Conservation (phyloP, 2,888 invertebrate species). For the Caenorhabditis doughertyi region DNA sequence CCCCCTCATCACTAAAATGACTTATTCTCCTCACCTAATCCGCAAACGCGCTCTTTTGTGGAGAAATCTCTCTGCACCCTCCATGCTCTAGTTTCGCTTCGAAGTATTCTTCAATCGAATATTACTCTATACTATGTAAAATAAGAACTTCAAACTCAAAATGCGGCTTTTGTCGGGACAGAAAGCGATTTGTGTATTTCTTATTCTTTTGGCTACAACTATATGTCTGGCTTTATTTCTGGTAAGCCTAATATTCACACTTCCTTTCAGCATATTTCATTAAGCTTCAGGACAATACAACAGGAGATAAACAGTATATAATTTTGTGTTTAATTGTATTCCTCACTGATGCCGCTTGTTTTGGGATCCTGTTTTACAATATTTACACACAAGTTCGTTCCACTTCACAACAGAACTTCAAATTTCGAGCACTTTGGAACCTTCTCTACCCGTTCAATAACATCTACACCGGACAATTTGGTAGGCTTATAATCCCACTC, state of each 20-base stretch:
- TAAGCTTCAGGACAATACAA: constrained; percentile 31
- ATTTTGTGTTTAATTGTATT: constrained; percentile 51
- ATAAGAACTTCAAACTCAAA: not conserved
- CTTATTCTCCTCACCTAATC: not conserved
- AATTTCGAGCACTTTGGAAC: constrained; percentile 22
- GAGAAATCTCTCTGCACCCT: constrained; percentile 25
- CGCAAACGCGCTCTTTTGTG: not conserved
- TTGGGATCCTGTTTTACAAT: constrained; percentile 32
- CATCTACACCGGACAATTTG: constrained; percentile 38
- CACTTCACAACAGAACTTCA: constrained; percentile 1
- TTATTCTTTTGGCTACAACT: constrained; percentile 32
- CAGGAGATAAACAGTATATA: constrained; percentile 42
- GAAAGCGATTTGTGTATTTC: constrained; percentile 56
- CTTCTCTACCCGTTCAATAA: constrained; percentile 45
- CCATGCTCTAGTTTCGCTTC: not conserved
- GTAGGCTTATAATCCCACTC: constrained; percentile 24
- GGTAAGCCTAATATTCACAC: constrained; percentile 49
- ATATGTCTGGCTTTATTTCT: constrained; percentile 63
- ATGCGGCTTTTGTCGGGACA: constrained; percentile 58
- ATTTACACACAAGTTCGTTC: constrained; percentile 2
- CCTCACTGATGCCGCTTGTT: constrained; percentile 45
- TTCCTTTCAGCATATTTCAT: not conserved
- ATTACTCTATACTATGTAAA: constrained; percentile 29
- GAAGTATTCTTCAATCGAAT: not conserved
- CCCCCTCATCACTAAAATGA: not conserved